Evolutionary conservation across 1,140 invertebrate species (phyloP), one percentile per base, ranked within the genome.

Genomic region (Parapsyche elsis): DNA sequence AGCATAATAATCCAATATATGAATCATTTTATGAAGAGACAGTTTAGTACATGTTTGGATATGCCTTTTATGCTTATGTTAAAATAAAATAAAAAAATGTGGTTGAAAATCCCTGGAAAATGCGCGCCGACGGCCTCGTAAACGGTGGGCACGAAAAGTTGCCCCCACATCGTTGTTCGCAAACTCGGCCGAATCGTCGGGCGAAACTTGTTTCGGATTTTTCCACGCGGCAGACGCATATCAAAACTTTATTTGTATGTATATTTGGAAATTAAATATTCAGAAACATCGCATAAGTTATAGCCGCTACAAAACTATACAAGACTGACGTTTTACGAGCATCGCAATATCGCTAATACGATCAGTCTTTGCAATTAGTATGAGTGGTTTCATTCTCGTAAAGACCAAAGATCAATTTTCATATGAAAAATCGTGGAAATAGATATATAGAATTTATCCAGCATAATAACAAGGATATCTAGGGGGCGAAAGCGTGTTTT

Each of bases 211-310:
- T 71, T 73, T 14, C 19, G 24, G 45, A 44, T 46, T 79, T 70
- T 59, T 45, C 24, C 78, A 61, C 44, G 21, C 59, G 21, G 49
- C 67, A 44, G 67, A 64, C 80, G 70, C 77, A 75, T 82, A 82
- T 82, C 81, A 80, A 80, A 82, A 80, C 81, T 80, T 78, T 78
- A 80, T 76, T 57, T 82, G 80, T 78, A 59, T 80, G 80, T 82
- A 82, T 82, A 80, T 82, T 82, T 45, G 70, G 23, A 73, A 82
- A 80, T 82, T 80, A 82, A 82, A 82, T 82, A 82, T 82, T 82
- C 81, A 82, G 75, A 82, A 53, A 75, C 78, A 44, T 38, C 30
- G 30, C 1, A 38, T 38, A 38, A 38, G 30, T 38, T 38, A 38
- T 38, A 4, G 53, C 53, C 53, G 53, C 53, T n/a, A 38, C 30